phyloP scores from a whole-genome alignment of 1,140 invertebrate species.

The Whitmania pigra region DNA sequence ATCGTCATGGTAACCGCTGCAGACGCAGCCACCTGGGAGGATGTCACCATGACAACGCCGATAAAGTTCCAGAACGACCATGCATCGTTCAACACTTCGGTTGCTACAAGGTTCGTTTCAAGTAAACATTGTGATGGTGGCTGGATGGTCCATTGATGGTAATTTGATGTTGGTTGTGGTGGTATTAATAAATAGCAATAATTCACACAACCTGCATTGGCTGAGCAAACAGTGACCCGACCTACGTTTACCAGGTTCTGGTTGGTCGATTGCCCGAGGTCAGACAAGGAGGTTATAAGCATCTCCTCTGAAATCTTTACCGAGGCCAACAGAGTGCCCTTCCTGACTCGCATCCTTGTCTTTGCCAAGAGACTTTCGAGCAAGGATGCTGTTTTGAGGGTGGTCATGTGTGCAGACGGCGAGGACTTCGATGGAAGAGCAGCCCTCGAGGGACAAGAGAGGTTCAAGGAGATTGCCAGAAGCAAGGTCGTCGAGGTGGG shows the following conservation, averaged over 20 bases:
- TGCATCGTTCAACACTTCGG: slow-evolving; percentile 98
- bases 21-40: slow-evolving; percentile 95
- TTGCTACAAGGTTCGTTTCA: slow-evolving; percentile 65
- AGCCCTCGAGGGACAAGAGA: slow-evolving; percentile 37
- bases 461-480: slow-evolving; percentile 17
- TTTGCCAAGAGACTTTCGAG: slow-evolving; percentile 88
- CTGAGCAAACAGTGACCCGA: neutral
- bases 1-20: slow-evolving; percentile 40
- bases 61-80: slow-evolving; percentile 95
- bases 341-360: slow-evolving; percentile 96
- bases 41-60: slow-evolving; percentile 94
- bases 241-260: slow-evolving; percentile 59
- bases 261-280: slow-evolving; percentile 93
- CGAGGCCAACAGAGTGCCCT: slow-evolving; percentile 94
- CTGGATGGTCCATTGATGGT: too few relatives aligned
- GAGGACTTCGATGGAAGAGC: slow-evolving; percentile 81
- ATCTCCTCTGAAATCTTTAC: slow-evolving; percentile 98
- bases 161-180: too few relatives aligned
- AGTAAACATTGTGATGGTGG: neutral
- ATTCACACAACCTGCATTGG: too few relatives aligned
- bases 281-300: slow-evolving; percentile 80
- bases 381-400: slow-evolving; percentile 76
- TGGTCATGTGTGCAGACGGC: slow-evolving; percentile 95
- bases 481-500: slow-evolving; percentile 28
- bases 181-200: too few relatives aligned